Base-by-base conservation (phyloP, 2,113 vertebrate species). In the Craseonycteris thonglongyai region DNA sequence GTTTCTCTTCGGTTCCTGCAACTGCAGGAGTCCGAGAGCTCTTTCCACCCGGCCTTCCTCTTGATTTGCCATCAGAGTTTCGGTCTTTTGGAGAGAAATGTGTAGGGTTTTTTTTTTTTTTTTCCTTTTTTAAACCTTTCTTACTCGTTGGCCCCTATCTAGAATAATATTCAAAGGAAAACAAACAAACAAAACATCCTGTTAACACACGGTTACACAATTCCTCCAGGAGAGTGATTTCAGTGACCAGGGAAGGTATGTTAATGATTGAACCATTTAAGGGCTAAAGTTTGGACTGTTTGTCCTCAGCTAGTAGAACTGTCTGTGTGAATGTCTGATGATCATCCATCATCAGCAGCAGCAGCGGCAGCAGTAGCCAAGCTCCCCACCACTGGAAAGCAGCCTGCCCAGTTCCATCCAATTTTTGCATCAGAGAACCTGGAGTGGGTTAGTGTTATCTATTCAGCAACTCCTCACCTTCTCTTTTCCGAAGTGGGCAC, bases 191-290 rank as follows among this genome's bases (percentile, higher is more conserved):
- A 11, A 76, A 91, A 63, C 11, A 26, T 10, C 0, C 35, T 11
- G 59, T 75, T 42, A 66, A 71, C 59, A 45, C 24, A 14, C 9
- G 9, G 63, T 65, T 42, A 54, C 45, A 10, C 5, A 26, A 10
- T n/a, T 63, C 59, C 15, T 5, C 24, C 35, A 87, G 28, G 59
- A 61, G 30, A 47, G 21, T 79, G 24, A 15, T 42, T 19, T 68
- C 11, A 4, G 14, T 63, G 47, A 68, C 8, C 72, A 24, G n/a
- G 8, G 26, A 89, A 82, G 1, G 35, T 9, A 24, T 40, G 30
- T 93, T 87, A 79, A 72, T 95, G 61, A 68, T 47, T 84, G 58
- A 93, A 28, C 33, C 35, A 22, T 7, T n/a, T 33, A 26, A 38
- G 71, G 74, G 75, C 42, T 28, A 7, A 56, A 49, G 51, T 95